These are phyloP conservation scores for Nephrotoma appendiculata DNA, from an alignment of 2,888 invertebrate genomes.

Conservation along the genomic window DNA sequence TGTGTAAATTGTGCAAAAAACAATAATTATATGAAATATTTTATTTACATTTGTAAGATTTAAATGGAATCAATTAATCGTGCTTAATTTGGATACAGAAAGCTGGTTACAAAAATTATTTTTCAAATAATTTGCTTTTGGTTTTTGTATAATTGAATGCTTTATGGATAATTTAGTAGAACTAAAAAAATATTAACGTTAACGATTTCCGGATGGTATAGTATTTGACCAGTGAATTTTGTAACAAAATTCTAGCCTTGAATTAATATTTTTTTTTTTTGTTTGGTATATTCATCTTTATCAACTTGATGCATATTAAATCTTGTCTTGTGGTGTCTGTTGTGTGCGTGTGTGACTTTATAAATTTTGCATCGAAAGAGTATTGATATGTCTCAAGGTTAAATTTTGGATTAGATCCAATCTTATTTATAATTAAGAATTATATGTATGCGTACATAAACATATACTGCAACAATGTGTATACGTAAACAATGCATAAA, in stretches of 20 bases:
- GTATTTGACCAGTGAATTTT: neutral
- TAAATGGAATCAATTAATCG: neutral
- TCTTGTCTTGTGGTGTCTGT: neutral
- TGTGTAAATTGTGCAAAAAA: neutral
- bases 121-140: neutral
- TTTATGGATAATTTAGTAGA: neutral
- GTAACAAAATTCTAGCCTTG: neutral
- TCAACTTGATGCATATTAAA: neutral
- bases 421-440: neutral
- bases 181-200: neutral
- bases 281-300: neutral
- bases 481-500: neutral
- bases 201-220: neutral
- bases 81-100: neutral
- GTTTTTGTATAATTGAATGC: neutral
- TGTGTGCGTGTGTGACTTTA: neutral
- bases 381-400: neutral
- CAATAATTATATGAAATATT: neutral
- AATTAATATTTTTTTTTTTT: neutral
- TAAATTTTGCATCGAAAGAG: neutral
- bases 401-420: neutral
- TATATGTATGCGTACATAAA: neutral
- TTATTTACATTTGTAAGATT: neutral
- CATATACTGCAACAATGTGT: neutral
- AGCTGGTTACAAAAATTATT: neutral